Evolutionary conservation across 2,113 vertebrate genomes (phyloP).

Genomic region (Callorhinus ursinus): DNA sequence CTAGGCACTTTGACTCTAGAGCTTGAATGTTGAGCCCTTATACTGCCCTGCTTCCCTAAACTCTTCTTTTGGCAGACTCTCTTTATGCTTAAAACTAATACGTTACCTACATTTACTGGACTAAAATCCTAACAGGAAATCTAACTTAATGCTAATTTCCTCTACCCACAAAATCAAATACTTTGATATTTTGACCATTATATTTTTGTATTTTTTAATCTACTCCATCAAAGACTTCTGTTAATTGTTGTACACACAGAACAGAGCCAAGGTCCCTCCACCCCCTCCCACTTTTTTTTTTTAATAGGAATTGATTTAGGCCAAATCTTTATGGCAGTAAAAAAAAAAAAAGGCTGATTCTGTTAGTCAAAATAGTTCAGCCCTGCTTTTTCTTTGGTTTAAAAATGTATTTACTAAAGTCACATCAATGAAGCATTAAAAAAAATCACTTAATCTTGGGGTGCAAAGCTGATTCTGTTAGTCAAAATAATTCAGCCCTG

Average conservation of each 20-base stretch:
- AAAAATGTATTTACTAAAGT: constrained; percentile 27
- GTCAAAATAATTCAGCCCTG: constrained; percentile 3
- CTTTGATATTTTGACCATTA: background rate
- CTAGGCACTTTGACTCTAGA: background rate
- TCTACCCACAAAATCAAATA: constrained; percentile 38
- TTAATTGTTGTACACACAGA: background rate
- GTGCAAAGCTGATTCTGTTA: background rate
- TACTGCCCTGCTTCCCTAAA: background rate
- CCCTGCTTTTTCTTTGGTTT: background rate
- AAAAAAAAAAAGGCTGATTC: background rate
- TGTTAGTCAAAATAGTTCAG: background rate
- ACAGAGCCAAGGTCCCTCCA: background rate
- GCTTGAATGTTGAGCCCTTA: background rate
- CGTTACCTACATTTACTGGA: constrained; percentile 23
- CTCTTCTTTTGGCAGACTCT: constrained; percentile 24
- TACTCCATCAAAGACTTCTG: background rate
- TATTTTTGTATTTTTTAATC: constrained; percentile 25
- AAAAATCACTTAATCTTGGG: background rate
- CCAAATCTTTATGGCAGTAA: background rate
- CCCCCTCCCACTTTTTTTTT: background rate
- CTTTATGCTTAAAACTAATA: constrained; percentile 33
- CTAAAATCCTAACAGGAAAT: background rate
- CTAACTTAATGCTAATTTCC: background rate
- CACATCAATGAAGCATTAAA: background rate
- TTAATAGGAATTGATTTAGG: background rate